A percentile compares a stretch with the other conserved stretches of the same genome.
Evolutionary conservation across 2,888 invertebrate species (phyloP).

Genomic region (Acanthacorydalis orientalis): DNA sequence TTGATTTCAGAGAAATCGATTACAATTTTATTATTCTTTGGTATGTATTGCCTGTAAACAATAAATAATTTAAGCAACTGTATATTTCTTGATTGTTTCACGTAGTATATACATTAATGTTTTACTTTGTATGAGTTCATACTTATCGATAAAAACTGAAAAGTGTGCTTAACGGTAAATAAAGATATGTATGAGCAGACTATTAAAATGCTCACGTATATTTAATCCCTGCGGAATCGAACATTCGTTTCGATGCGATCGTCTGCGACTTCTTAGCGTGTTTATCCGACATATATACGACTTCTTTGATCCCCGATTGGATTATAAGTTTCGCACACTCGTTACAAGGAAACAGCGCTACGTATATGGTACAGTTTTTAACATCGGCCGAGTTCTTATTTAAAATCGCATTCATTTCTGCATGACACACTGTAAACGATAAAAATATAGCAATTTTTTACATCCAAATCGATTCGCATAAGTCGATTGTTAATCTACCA

Average conservation of each 20-base stretch:
- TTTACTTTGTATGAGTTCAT: no score
- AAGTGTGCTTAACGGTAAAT: no score
- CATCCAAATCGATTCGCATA: no score
- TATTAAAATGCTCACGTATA: slow-evolving; percentile 41
- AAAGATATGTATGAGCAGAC: no score
- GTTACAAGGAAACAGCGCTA: slow-evolving; percentile 88
- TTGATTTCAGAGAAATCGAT: slow-evolving; percentile 51
- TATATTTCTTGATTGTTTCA: no score
- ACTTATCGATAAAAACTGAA: no score
- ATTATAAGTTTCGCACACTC: slow-evolving; percentile 96
- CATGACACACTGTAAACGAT: slow-evolving; percentile 73
- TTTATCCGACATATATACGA: slow-evolving; percentile 72
- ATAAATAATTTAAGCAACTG: slow-evolving; percentile 6
- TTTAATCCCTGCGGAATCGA: slow-evolving; percentile 57
- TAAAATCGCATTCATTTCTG: slow-evolving; percentile 92
- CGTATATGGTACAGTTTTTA: slow-evolving; percentile 68
- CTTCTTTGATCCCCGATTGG: slow-evolving; percentile 71
- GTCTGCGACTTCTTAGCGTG: slow-evolving; percentile 48
- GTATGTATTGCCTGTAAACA: slow-evolving; percentile 42
- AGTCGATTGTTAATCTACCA: slow-evolving; percentile 34
- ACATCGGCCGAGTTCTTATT: slow-evolving; percentile 73
- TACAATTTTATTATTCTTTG: slow-evolving; percentile 40
- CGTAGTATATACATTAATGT: neutral
- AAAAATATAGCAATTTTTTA: neutral
- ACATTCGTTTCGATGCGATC: slow-evolving; percentile 65